Base-by-base conservation (phyloP, 2,888 invertebrate species). In the Lithophane leautieri region DNA sequence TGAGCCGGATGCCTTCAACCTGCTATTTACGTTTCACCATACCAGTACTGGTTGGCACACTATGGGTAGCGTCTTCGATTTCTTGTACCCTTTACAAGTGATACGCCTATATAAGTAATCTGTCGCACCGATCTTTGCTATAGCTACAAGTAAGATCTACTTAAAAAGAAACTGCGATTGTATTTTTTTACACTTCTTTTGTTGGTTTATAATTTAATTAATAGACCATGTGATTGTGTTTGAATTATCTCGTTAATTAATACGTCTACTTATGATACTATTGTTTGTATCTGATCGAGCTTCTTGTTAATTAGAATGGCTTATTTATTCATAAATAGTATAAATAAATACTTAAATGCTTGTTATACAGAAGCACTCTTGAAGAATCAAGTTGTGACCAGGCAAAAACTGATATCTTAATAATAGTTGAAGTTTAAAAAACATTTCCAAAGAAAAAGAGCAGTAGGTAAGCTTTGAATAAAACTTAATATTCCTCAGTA, bases 11-110 rank as follows among this genome's bases (percentile, higher is more conserved):
- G 94, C 94, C 93, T 94, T 91, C 93, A 95, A 95, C 96, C 94
- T 94, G 95, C 95, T 95, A 94, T 95, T 95, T 95, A 95, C 94
- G 95, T 95, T 95, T 95, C 95, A 93, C 95, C 95, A 93, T 95
- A 95, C 93, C 89, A 88, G 94, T 94, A 94, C 94, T 93, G 90
- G 95, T 94, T 95, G 95, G 95, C 95, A 95, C 95, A 95, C 94
- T 95, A 95, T 94, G 94, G 92, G 89, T 90, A 92, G 91, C 92
- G 90, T 91, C 92, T 93, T 92, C 91, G 90, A 92, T 93, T 94
- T 93, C 93, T 93, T 91, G 88, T 91, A 83, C 86, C 78, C 85
- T 86, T 86, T 84, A 86, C 85, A 87, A 89, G 83, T 88, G 86
- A 90, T 88, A 81, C 84, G 74, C 83, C 86, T 88, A 88, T 89